Percentiles rank a stretch among this genome's conserved stretches.
These are phyloP conservation scores for Aspiorhynchus laticeps DNA, from an alignment of 2,113 vertebrate species.

Conservation along the genomic window DNA sequence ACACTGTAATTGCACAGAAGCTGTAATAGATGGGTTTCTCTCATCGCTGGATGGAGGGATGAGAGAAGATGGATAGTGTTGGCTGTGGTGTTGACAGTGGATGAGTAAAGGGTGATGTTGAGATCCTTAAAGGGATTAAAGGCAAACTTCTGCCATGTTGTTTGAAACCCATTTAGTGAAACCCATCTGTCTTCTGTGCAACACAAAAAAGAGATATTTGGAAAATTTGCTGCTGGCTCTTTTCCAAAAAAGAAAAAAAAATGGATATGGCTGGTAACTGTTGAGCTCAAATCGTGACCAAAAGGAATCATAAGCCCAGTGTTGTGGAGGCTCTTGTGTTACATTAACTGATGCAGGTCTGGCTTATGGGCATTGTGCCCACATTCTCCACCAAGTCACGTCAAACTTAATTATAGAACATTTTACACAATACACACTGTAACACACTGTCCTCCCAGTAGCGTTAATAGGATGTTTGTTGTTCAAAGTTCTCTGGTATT, in stretches of 20 bases:
- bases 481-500: no score
- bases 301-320: neutral
- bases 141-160: neutral
- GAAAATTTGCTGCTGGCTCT: neutral
- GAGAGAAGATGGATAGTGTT: constrained; percentile 31
- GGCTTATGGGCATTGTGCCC: neutral
- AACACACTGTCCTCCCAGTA: neutral
- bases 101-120: neutral
- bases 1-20: neutral
- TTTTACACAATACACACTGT: neutral
- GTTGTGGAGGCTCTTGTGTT: neutral
- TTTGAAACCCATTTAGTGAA: neutral
- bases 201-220: neutral
- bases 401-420: neutral
- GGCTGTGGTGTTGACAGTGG: neutral
- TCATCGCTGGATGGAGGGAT: neutral
- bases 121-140: neutral
- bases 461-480: no score
- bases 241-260: neutral
- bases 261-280: neutral
- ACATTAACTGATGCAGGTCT: neutral
- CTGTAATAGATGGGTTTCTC: constrained; percentile 10
- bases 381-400: neutral
- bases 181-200: neutral
- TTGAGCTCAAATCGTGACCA: neutral